phyloP scores from a whole-genome alignment of 2,888 invertebrate genomes.

The Temnothorax ravouxi region DNA sequence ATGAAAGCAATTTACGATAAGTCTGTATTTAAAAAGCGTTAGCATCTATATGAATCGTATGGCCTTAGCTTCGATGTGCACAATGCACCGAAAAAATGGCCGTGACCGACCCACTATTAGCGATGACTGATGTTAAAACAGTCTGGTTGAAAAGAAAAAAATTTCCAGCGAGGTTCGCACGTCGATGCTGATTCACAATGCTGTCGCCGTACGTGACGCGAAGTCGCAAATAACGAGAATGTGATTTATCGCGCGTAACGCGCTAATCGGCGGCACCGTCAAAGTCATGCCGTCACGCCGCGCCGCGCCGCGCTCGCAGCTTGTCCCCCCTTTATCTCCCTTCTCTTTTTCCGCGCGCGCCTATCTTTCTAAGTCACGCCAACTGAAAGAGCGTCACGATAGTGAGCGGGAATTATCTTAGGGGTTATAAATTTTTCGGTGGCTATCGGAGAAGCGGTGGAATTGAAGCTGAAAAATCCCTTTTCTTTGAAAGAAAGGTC shows the following conservation, averaged over 20 bases:
- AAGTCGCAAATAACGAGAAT: constrained; percentile 45
- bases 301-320: background rate
- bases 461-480: background rate
- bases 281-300: constrained; percentile 38
- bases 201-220: constrained; percentile 34
- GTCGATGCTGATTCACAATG: constrained; percentile 49
- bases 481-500: background rate
- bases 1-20: background rate
- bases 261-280: constrained; percentile 52
- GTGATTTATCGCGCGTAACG: constrained; percentile 53
- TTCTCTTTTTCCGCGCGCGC: constrained; percentile 34
- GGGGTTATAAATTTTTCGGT: constrained; percentile 4
- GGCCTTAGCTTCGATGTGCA: background rate
- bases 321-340: constrained; percentile 42
- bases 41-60: background rate
- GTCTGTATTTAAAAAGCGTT: background rate
- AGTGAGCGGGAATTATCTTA: constrained; percentile 9
- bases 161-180: constrained; percentile 31
- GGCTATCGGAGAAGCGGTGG: background rate
- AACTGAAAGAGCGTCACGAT: constrained; percentile 1
- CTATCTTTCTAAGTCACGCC: constrained; percentile 36
- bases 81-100: background rate
- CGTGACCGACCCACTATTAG: constrained; percentile 22
- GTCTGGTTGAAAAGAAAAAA: constrained; percentile 7
- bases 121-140: constrained; percentile 28